Evolutionary conservation across 2,888 invertebrate genomes (phyloP), one percentile per base, ranked within the genome.

Genomic region (Lepas anatifera): DNA sequence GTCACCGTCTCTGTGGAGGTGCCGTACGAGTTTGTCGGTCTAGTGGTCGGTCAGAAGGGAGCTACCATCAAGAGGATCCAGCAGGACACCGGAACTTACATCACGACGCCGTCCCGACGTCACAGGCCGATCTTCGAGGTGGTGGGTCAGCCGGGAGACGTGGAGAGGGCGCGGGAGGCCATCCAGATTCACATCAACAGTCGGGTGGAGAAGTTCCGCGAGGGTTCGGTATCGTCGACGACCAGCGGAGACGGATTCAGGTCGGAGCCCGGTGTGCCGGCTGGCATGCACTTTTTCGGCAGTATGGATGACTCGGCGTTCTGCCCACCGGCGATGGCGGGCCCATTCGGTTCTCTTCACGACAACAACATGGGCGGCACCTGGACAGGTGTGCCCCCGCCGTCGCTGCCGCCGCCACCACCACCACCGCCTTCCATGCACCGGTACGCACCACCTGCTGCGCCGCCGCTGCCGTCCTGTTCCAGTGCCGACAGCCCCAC

Each of bases 61-160:
- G 97, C 97, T 70, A 99, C 99, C 75, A 99, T 99, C 83, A 99
- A 99, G 83, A 89, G 97, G 79, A 99, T 99, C 81, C 99, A 99
- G 81, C 98, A 99, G 82, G 94, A 95, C 80, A 97, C 98, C 70
- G 95, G 96, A 84, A 98, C 98, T 11, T 98, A 98, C 84, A 98
- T 98, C 79, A 96, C 98, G 75, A 98, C 98, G 32, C 97, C 98
- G 11, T 95, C 95, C 73, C 87, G 98, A 72, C 98, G 99, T 81
- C 95, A 96, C 83, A 97, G 99, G 81, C 99, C 99, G 18, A 94
- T 99, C 68, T 99, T 99, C 82, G 98, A 98, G 82, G 95, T 98
- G 71, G 96, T 96, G 39, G 99, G 98, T 1, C 84, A 96, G 77
- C 95, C 96, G 3, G 95, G 96, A 78, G 96, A 94, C 83, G 99